Conservation (phyloP, 2,113 vertebrate genomes). For the Cynoglossus semilaevis region DNA sequence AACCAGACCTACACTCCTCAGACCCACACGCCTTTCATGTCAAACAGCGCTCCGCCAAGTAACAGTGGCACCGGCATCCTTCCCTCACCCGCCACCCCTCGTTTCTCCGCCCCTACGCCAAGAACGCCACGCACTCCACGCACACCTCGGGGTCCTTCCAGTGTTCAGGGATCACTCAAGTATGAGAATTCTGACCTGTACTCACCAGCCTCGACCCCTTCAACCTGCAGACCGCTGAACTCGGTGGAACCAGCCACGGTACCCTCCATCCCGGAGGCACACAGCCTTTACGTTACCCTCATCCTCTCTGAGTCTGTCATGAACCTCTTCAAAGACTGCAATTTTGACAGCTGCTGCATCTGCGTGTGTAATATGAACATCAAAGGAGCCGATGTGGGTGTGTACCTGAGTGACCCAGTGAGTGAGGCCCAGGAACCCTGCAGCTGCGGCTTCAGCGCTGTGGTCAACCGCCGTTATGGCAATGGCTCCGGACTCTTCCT, state of each 20-base stretch:
- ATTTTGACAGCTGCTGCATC: slow-evolving; percentile 98
- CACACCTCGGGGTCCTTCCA: slow-evolving; percentile 91
- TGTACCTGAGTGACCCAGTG: slow-evolving; percentile 92
- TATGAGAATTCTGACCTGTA: slow-evolving; percentile 96
- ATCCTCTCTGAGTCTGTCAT: slow-evolving; percentile 97
- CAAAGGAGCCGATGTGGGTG: slow-evolving; percentile 94
- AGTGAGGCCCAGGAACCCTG: slow-evolving; percentile 89
- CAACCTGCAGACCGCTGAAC: slow-evolving; percentile 92
- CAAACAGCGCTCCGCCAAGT: slow-evolving; percentile 92
- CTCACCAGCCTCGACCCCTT: slow-evolving; percentile 95
- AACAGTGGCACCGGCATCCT: slow-evolving; percentile 91
- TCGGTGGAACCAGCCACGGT: slow-evolving; percentile 96
- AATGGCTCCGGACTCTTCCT: slow-evolving; percentile 95
- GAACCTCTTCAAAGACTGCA: slow-evolving; percentile 99
- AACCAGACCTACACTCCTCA: slow-evolving; percentile 92
- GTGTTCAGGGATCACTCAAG: slow-evolving; percentile 93
- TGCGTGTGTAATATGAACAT: slow-evolving; percentile 99
- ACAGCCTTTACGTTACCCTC: slow-evolving; percentile 98
- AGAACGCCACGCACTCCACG: slow-evolving; percentile 92
- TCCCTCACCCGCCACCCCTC: slow-evolving; percentile 94
- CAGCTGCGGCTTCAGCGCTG: slow-evolving; percentile 95
- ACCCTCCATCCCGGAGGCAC: slow-evolving; percentile 94
- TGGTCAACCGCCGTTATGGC: slow-evolving; percentile 95
- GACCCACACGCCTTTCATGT: slow-evolving; percentile 92
- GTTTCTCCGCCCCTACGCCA: slow-evolving; percentile 90